Conservation (phyloP, 2,113 vertebrate species). For the Mola mola region DNA sequence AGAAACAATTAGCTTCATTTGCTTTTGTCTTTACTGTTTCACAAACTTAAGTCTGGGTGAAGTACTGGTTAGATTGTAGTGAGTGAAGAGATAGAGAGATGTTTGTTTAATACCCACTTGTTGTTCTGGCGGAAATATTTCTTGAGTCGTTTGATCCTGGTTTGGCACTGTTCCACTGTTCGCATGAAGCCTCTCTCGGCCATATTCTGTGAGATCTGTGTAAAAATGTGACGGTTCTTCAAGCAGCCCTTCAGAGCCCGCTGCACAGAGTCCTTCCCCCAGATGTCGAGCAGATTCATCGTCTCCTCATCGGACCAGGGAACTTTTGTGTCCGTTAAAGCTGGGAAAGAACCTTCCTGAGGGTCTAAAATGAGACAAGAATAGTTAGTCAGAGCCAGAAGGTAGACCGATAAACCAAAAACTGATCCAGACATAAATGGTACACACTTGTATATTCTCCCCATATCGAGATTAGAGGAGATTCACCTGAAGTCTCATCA, state of each 20-base stretch:
- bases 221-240: constrained; percentile 79
- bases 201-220: constrained; percentile 77
- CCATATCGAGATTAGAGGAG: constrained; percentile 79
- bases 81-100: too few species aligned
- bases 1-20: neutral
- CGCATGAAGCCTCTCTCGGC: constrained; percentile 73
- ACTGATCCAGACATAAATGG: neutral
- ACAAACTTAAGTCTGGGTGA: neutral
- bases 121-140: constrained; percentile 71
- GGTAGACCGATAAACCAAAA: neutral
- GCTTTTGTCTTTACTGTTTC: neutral
- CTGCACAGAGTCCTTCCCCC: constrained; percentile 77
- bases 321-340: constrained; percentile 64
- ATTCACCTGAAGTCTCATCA: constrained; percentile 70
- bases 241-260: constrained; percentile 75
- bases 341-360: constrained; percentile 57
- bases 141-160: constrained; percentile 79
- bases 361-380: constrained; percentile 46
- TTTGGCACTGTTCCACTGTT: constrained; percentile 78
- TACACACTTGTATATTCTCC: constrained; percentile 80
- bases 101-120: constrained; percentile 45
- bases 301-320: constrained; percentile 82
- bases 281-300: constrained; percentile 76
- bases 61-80: neutral
- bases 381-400: neutral